Evolutionary conservation across 2,113 vertebrate genomes (phyloP).

Genomic region (Galemys pyrenaicus): DNA sequence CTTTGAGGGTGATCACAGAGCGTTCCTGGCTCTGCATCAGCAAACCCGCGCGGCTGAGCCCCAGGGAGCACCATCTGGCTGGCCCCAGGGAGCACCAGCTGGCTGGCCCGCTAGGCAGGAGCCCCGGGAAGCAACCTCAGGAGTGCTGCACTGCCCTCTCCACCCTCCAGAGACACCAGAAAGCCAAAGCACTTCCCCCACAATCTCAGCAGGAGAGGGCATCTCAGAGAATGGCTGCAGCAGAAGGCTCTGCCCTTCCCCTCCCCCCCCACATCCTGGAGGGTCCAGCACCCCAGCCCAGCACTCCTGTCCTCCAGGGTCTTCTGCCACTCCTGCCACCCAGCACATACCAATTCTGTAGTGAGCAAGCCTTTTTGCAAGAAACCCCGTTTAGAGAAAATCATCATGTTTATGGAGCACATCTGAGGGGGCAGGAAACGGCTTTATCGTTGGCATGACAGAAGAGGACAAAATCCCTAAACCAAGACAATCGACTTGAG

Average conservation of each 20-base stretch:
- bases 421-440: no score
- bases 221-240: not conserved
- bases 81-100: not conserved
- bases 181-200: not conserved
- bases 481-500: not conserved
- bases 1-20: not conserved
- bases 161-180: not conserved
- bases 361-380: not conserved
- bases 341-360: no score
- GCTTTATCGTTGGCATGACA: no score
- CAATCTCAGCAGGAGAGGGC: accelerated
- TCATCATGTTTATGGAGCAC: no score
- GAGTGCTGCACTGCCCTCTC: no score
- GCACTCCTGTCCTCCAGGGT: accelerated
- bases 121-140: not conserved
- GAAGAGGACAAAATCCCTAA: not conserved
- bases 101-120: not conserved
- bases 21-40: not conserved
- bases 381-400: not conserved
- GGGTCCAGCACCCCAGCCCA: not conserved
- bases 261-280: not conserved
- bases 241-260: not conserved
- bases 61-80: not conserved
- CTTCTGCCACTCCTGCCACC: not conserved
- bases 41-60: not conserved